Evolutionary conservation across 2,888 invertebrate genomes (phyloP), one percentile per base, ranked within the genome.

Genomic region (Hydrotaea diabolus): DNA sequence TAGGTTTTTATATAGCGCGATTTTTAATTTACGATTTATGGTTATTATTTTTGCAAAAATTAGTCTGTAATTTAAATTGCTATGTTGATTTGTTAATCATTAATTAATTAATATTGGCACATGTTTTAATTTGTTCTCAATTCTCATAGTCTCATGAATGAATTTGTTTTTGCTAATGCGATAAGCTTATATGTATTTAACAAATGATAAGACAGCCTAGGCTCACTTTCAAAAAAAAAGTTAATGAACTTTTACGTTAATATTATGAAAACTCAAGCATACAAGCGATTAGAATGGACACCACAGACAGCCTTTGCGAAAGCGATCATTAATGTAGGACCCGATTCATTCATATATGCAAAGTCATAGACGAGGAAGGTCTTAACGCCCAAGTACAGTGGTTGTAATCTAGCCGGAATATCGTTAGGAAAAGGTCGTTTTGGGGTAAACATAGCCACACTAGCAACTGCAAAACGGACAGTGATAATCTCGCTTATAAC

Each of bases 81-180:
- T 55, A 55, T 55, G n/a, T 15, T 55, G 55, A 0, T 21, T 55
- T 55, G n/a, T 21, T 55, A 2, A 7, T 17, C 5, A 17, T 21
- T 55, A 19, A 55, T 55, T 55, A 7, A 21, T 55, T 55, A n/a
- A n/a, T n/a, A 21, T 21, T 3, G 7, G 9, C 43, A 43, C 49
- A n/a, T 55, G 19, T 59, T n/a, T n/a, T n/a, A n/a, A n/a, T n/a
- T n/a, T 57, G 15, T 26, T 59, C 59, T 26, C 23, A 59, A 55
- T 31, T 4, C 7, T 31, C 31, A 31, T 31, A 31, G 31, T 55
- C 2, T 59, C 8, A 59, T 59, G 59, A 59, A 59, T 59, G 59
- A 59, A 55, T 55, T 55, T 17, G 21, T 19, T 23, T 23, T 9
- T 23, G 55, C 55, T 55, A 21, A 23, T 19, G 55, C 9, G 59